Evolutionary conservation across 2,888 invertebrate genomes (phyloP), one percentile per base, ranked within the genome.

Genomic region (Spodoptera picta): DNA sequence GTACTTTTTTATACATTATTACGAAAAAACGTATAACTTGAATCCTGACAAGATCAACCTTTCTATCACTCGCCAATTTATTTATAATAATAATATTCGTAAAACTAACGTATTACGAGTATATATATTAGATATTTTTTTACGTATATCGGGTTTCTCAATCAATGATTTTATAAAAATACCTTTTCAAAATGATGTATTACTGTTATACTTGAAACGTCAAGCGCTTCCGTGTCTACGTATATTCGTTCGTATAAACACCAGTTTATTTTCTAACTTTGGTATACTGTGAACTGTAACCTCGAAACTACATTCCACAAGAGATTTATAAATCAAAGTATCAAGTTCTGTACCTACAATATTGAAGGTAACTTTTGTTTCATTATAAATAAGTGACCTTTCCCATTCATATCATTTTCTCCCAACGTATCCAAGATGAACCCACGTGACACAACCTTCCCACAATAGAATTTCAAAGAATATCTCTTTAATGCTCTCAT

Each of bases 111-210:
- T 85, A 86, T 91, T 92, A 93, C 90, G 89, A 92, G 92, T 93
- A 92, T 92, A 78, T 90, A 89, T 90, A 88, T 90, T 88, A 89
- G 90, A 90, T 92, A 90, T 88, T 89, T 83, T 82, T 90, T 93
- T 93, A 94, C 93, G 94, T 93, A 94, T 94, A 93, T 94, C 88
- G 91, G 92, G 91, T 86, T 92, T 89, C 89, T 90, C 91, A 93
- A 89, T 91, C 90, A 93, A 93, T 92, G 91, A 90, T 93, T 94
- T 93, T 93, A 94, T 92, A 93, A 94, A 94, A 93, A 93, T 93
- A 93, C 92, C 90, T 88, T 91, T 90, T 87, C 84, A 86, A 81
- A 83, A 86, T 83, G 87, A 84, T 84, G 86, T 85, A 83, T 83
- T 73, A 78, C 69, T 82, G 79, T 83, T 81, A 79, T 77, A 79